Evolutionary conservation across 2,888 invertebrate genomes (phyloP).

Genomic region (Eupithecia pulchellata): DNA sequence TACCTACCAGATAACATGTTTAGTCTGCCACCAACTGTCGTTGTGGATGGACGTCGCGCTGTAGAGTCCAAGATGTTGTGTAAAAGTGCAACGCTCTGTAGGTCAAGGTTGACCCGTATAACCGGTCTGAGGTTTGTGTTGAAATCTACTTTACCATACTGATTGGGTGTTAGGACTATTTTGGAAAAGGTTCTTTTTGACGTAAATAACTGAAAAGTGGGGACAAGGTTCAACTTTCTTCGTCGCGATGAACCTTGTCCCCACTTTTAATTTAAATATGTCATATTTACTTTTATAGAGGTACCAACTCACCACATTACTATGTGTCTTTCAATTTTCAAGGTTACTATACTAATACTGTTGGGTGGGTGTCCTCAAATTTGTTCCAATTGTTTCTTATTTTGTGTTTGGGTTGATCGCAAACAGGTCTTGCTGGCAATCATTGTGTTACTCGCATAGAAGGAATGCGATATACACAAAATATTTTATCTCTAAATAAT

Average conservation of each 20-base stretch:
- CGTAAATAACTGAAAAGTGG: too few species aligned
- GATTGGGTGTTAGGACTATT: neutral
- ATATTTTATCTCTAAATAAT: neutral
- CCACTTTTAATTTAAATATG: neutral
- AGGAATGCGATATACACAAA: neutral
- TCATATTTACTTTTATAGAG: neutral
- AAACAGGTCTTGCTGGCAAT: neutral
- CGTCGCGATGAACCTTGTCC: too few species aligned
- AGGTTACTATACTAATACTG: too few species aligned
- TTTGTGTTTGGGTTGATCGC: neutral
- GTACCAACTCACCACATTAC: neutral
- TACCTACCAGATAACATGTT: conserved; percentile 1
- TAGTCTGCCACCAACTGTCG: conserved; percentile 13
- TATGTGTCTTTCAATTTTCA: too few species aligned
- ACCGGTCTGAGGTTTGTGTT: conserved; percentile 22
- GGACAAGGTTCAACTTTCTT: too few species aligned
- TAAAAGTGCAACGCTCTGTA: conserved; percentile 35
- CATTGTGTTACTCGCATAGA: neutral
- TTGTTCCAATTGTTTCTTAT: neutral
- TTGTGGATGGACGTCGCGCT: conserved; percentile 8
- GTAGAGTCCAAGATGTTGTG: conserved; percentile 33
- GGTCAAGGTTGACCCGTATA: conserved; percentile 17
- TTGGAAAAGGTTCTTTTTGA: neutral
- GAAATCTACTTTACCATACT: neutral
- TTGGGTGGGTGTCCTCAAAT: neutral